Percentiles rank a stretch among this genome's conserved stretches.
Conservation (phyloP, 1,140 invertebrate species). For the Anoplophora glabripennis region DNA sequence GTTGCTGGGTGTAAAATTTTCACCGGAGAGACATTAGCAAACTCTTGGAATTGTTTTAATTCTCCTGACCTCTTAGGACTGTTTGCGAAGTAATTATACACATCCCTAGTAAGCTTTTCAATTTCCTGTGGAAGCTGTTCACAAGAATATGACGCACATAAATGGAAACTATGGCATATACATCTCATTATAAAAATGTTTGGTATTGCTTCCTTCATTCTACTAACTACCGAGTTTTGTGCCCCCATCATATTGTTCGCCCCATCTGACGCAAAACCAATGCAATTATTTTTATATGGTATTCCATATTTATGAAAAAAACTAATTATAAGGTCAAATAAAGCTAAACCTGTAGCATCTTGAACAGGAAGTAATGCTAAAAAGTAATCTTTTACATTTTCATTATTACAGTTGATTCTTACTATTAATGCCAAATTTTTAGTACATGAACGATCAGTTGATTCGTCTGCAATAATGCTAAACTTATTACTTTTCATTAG, state of each 20-base stretch:
- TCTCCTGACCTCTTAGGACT: too few relatives aligned
- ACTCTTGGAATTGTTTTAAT: too few relatives aligned
- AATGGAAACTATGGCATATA: slow-evolving; percentile 43
- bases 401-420: neutral
- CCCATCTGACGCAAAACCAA: slow-evolving; percentile 48
- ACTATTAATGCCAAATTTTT: slow-evolving; percentile 44
- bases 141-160: slow-evolving; percentile 41
- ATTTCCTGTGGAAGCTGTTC: slow-evolving; percentile 12
- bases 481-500: slow-evolving; percentile 39
- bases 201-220: slow-evolving; percentile 41
- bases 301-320: slow-evolving; percentile 24
- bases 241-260: slow-evolving; percentile 47
- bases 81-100: too few relatives aligned
- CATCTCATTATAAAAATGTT: slow-evolving; percentile 44
- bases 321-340: slow-evolving; percentile 36
- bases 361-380: slow-evolving; percentile 14
- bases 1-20: slow-evolving; percentile 33
- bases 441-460: slow-evolving; percentile 37
- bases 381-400: slow-evolving; percentile 9
- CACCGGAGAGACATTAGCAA: neutral
- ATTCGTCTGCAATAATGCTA: slow-evolving; percentile 47
- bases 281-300: too few relatives aligned
- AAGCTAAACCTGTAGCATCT: slow-evolving; percentile 29
- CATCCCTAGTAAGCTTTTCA: too few relatives aligned
- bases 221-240: slow-evolving; percentile 39